Conservation (phyloP, 2,888 invertebrate genomes). For the Ligdia adustata region DNA sequence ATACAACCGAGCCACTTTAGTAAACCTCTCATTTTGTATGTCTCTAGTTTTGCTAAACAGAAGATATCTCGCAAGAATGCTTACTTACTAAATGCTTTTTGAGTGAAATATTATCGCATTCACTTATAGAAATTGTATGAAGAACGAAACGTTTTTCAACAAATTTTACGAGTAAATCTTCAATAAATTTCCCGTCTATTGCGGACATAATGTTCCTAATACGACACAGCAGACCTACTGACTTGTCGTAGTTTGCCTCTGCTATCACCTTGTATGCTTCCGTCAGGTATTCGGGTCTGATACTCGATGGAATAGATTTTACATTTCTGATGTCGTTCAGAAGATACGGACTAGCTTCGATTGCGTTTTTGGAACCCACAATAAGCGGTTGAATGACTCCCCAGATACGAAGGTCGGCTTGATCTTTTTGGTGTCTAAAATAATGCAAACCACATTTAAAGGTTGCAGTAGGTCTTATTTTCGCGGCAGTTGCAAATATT, state of each 20-base stretch:
- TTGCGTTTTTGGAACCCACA: slow-evolving; percentile 27
- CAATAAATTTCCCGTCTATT: slow-evolving; percentile 9
- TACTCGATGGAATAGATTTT: slow-evolving; percentile 40
- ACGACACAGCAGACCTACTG: slow-evolving; percentile 38
- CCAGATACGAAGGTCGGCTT: slow-evolving; percentile 49
- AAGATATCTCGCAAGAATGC: slow-evolving; percentile 54
- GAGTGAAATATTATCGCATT: too few species aligned
- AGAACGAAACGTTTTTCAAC: slow-evolving; percentile 1
- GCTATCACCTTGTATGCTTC: slow-evolving; percentile 42
- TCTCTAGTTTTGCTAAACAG: slow-evolving; percentile 46
- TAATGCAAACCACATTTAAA: slow-evolving; percentile 47
- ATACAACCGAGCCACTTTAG: slow-evolving; percentile 45
- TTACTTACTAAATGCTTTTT: too few species aligned
- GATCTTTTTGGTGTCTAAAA: slow-evolving; percentile 33
- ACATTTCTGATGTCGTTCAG: slow-evolving; percentile 28
- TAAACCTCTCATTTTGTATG: slow-evolving; percentile 40
- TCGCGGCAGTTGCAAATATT: slow-evolving; percentile 39
- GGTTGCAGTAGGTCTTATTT: slow-evolving; percentile 45
- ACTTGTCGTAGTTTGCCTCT: slow-evolving; percentile 28
- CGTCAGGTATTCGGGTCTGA: slow-evolving; percentile 51
- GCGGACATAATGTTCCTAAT: slow-evolving; percentile 33
- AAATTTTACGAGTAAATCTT: slow-evolving; percentile 3
- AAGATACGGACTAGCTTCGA: slow-evolving; percentile 18
- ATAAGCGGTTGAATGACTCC: slow-evolving; percentile 48
- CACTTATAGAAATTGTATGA: slow-evolving; percentile 6